Evolutionary conservation across 2,888 invertebrate species (phyloP).

Genomic region (Pyrocoelia pectoralis): DNA sequence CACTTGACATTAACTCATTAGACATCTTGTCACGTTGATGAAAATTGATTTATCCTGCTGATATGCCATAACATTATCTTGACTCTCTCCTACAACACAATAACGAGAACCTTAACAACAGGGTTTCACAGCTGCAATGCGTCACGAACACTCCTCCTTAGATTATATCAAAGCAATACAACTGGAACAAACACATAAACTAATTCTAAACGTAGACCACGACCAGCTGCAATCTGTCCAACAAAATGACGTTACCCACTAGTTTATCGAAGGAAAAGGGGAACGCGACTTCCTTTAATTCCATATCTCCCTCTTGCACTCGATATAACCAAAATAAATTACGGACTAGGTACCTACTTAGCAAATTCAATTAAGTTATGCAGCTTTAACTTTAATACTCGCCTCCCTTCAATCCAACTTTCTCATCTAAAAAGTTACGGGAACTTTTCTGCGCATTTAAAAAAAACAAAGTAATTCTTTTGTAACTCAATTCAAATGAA

Average conservation of each 20-base stretch:
- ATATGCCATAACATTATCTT: conserved; percentile 48
- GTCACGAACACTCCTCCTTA: conserved; percentile 41
- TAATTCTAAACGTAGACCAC: conserved; percentile 32
- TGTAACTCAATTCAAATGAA: conserved; percentile 26
- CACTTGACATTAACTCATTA: conserved; percentile 48
- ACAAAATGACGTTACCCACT: conserved; percentile 16
- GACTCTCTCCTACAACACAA: conserved; percentile 43
- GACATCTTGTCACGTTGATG: conserved; percentile 48
- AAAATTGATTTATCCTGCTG: conserved; percentile 49
- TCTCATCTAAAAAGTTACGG: conserved; percentile 9
- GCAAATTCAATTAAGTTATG: conserved; percentile 40
- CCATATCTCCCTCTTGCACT: conserved; percentile 29
- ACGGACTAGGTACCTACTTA: conserved; percentile 30
- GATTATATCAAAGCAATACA: conserved; percentile 46
- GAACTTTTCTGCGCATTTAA: conserved; percentile 17
- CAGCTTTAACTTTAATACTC: conserved; percentile 20
- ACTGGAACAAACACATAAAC: conserved; percentile 44
- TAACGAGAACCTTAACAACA: conserved; percentile 42
- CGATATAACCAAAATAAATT: conserved; percentile 36
- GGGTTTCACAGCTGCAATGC: conserved; percentile 49
- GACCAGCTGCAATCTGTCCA: conserved; percentile 35
- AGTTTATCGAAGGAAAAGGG: conserved; percentile 17
- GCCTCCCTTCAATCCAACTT: conserved; percentile 21
- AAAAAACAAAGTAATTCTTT: conserved; percentile 28
- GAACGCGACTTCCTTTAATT: conserved; percentile 24